Base-by-base conservation (phyloP, 2,113 vertebrate genomes). In the Thryonomys swinderianus region DNA sequence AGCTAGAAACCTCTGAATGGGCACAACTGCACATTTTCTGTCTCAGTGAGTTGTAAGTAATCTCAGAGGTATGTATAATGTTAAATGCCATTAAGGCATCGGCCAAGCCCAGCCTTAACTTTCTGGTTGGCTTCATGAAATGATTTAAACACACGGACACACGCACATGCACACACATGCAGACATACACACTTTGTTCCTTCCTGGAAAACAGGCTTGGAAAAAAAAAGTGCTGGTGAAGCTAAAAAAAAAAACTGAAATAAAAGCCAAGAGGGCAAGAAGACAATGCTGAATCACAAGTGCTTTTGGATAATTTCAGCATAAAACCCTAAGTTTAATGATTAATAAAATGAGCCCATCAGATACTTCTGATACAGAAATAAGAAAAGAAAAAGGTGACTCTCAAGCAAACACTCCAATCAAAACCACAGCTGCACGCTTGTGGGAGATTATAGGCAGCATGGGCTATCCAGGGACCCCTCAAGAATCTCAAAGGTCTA, bases 371-470 rank as follows among this genome's bases (percentile, higher is more conserved):
- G 7, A 78, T 23, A 74, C 8, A 48, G 37, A 88, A 76, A 66
- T 42, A 66, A 73, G 66, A 45, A 67, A 83, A 59, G 59, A 73
- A 57, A 1, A 51, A 51, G 48, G 25, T 71, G 64, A 64, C 34
- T 69, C 48, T n/a, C 30, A 21, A 12, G 34, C 67, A 55, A 23
- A 76, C 21, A 1, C 5, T 69, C 88, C 21, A 14, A 9, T 13
- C 4, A 34, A 74, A 61, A 21, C n/a, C 3, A 30, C 67, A 76
- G 42, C 30, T 34, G 3, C 21, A 40, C 53, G 0, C 9, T 4
- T 1, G n/a, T 21, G 55, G 40, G 66, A 53, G 61, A 11, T 5
- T 16, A 2, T 0, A 14, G 0, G 4, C 14, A 16, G 42, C 21
- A 0, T 1, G 1, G 45, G 37, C 27, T 42, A 45, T 20, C 51